A percentile compares a stretch with the other conserved stretches of the same genome.
Evolutionary conservation across 2,797 vertebrate genomes (phyloP).

Genomic region (Meda fulgida): DNA sequence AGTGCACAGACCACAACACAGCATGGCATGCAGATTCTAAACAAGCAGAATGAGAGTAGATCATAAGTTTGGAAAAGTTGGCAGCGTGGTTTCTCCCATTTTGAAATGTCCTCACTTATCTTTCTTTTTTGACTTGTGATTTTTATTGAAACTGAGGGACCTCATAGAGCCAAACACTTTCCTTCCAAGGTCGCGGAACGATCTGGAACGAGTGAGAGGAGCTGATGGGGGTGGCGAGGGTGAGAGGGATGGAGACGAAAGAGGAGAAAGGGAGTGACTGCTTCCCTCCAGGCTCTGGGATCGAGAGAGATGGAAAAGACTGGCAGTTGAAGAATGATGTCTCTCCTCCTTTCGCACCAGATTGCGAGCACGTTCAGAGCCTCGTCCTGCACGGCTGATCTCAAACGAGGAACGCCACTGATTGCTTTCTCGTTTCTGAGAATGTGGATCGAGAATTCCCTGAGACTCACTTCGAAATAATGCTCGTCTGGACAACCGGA

Average conservation of each 20-base stretch:
- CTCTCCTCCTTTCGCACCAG: slow-evolving; percentile 70
- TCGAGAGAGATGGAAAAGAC: slow-evolving; percentile 80
- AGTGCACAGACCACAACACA: slow-evolving; percentile 73
- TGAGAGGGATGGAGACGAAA: slow-evolving; percentile 80
- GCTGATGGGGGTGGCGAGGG: slow-evolving; percentile 72
- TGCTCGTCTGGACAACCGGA: slow-evolving; percentile 76
- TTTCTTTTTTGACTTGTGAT: slow-evolving; percentile 79
- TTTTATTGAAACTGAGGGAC: slow-evolving; percentile 79
- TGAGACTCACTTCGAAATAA: slow-evolving; percentile 83
- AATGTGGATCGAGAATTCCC: slow-evolving; percentile 75
- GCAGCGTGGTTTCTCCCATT: slow-evolving; percentile 24
- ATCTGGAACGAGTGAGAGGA: slow-evolving; percentile 79
- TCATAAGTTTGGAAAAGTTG: slow-evolving; percentile 55
- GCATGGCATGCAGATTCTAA: slow-evolving; percentile 64
- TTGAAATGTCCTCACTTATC: slow-evolving; percentile 35
- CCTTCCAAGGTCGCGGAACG: slow-evolving; percentile 82
- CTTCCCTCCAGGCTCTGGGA: slow-evolving; percentile 81
- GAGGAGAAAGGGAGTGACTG: slow-evolving; percentile 76
- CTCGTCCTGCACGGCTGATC: slow-evolving; percentile 71
- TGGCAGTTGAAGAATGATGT: slow-evolving; percentile 78
- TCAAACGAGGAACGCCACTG: slow-evolving; percentile 85
- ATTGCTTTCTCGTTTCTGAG: slow-evolving; percentile 65
- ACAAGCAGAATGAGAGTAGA: slow-evolving; percentile 68
- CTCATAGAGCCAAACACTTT: slow-evolving; percentile 83
- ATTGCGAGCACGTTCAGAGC: slow-evolving; percentile 61